Evolutionary conservation across 2,113 vertebrate genomes (phyloP), one percentile per base, ranked within the genome.

Genomic region (Datnioides undecimradiatus): DNA sequence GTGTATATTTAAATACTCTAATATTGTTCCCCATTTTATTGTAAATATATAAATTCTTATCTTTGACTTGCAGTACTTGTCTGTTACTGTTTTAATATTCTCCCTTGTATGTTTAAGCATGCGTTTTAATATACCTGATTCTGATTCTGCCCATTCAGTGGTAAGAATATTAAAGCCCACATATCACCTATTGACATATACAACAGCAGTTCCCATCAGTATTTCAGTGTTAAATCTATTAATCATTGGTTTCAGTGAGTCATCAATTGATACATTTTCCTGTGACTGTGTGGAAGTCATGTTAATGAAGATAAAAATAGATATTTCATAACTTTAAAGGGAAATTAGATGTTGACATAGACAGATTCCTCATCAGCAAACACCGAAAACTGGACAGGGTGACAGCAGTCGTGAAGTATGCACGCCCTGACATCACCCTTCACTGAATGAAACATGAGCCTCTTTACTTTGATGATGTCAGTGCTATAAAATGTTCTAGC

Each of bases 381-480:
- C 0, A 2, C 8, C 48, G 10, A 17, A 6, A 69, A 21, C 11
- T 21, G 8, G 0, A 25, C 6, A 9, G 9, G 17, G 11, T 82
- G 52, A 80, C 57, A 21, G 9, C 2, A 1, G 6, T 8, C 4
- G 5, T 19, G 17, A 74, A 57, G 27, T 59, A 54, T 73, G n/a
- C 10, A 6, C 13, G 29, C 11, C 27, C n/a, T 80, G 51, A 76
- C 43, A 49, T 73, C 66, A 79, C n/a, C 9, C 4, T 3, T 40
- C 1, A 3, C 2, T 1, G 0, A 62, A 41, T 16, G 23, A 67
- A 71, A 74, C 29, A 23, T 17, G 21, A 68, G 27, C 48, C 14
- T 8, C 3, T 59, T 34, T 9, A 33, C 46, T 31, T 33, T 11
- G 25, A 40, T 72, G 77, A 73, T 54, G 29, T 88, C 83, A 88